Base-by-base conservation (phyloP, 2,888 invertebrate species). In the Gerosis bhagava region DNA sequence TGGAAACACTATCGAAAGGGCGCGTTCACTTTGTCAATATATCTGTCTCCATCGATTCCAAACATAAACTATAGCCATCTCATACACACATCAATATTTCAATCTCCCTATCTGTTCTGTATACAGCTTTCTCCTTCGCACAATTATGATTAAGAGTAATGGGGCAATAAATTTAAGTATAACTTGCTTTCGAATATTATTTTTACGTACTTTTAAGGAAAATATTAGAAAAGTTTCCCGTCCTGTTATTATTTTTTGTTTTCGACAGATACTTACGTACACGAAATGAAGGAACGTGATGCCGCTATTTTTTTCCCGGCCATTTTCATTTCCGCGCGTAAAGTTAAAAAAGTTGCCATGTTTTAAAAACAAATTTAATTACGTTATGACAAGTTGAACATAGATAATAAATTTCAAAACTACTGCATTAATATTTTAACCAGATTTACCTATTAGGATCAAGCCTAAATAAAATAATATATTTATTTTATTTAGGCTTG, bases 1-100 rank as follows among this genome's bases (percentile, higher is more conserved):
- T 86, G 87, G 87, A 88, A 88, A 88, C 86, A 84, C 80, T 87
- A 86, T 84, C 84, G 71, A 71, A 75, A 83, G 84, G 86, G 86
- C 79, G 82, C 80, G 82, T 64, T 73, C 39, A 62, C 67, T 71
- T 59, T 72, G 78, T 75, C 82, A 82, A 84, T 69, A 83, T 65
- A 45, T 44, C 65, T 43, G 26, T 84, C 86, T 55, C 74, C 56
- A 50, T 73, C 68, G 37, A 51, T 43, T 63, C 46, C 35, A 45
- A n/a, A 5, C 34, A 2, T 21, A 56, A 57, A 59, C 13, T 54
- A 25, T 69, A 57, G 49, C 69, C 50, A 36, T 71, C 61, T 50
- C 57, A n/a, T n/a, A 42, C 50, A 51, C 48, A 52, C 52, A 54
- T 50, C 50, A 40, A 44, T 44, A 44, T 36, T 44, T 36, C 44